phyloP scores from a whole-genome alignment of 30 jellyfish, hydroid and myxozoan genomes.

The Pelagia noctiluca region DNA sequence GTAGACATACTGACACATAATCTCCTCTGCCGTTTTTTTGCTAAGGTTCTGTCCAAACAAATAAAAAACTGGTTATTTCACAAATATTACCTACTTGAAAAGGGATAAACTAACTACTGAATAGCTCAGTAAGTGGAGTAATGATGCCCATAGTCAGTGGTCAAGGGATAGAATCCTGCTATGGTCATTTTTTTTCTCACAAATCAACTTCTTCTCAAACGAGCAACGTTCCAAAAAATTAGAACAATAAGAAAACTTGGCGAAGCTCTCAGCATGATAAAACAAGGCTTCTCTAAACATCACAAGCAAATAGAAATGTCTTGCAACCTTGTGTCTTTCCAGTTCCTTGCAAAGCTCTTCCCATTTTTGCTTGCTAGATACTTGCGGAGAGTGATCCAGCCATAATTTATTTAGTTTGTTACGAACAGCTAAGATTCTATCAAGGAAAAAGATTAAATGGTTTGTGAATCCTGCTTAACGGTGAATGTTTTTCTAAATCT shows the following conservation, averaged over 20 bases:
- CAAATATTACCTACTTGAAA: no score
- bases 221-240: neutral
- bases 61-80: neutral
- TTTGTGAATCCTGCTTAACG: neutral
- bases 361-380: constrained; percentile 59
- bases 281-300: no score
- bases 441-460: neutral
- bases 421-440: constrained; percentile 35
- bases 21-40: constrained; percentile 82
- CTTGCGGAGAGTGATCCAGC: constrained; percentile 42
- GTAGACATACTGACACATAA: constrained; percentile 95
- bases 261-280: constrained; percentile 35
- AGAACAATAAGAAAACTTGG: neutral
- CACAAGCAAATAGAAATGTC: no score
- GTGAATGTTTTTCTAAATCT: no score
- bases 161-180: neutral
- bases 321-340: constrained; percentile 24
- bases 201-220: neutral
- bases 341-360: constrained; percentile 47
- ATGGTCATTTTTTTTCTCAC: no score
- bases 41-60: neutral
- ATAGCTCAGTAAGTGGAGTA: no score
- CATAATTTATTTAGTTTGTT: constrained; percentile 46
- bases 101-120: no score
- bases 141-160: no score